Evolutionary conservation across 2,113 vertebrate genomes (phyloP).

Genomic region (Laterallus jamaicensis): DNA sequence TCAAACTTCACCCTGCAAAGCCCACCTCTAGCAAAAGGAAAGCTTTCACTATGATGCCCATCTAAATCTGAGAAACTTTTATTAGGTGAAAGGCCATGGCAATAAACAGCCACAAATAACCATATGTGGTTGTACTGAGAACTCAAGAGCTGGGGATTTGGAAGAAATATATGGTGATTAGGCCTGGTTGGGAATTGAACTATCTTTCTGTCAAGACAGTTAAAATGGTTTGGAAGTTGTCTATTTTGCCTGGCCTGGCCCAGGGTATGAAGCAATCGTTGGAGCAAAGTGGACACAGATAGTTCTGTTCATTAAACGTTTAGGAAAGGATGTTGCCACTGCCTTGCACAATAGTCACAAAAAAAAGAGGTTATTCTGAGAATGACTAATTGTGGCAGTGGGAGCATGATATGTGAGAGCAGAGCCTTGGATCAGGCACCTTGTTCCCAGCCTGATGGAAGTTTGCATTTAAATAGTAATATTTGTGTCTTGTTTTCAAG

Average conservation of each 20-base stretch:
- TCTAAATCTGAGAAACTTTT: background rate
- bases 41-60: background rate
- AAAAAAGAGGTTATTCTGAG: background rate
- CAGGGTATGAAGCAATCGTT: background rate
- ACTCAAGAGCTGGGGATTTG: background rate
- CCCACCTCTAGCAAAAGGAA: background rate
- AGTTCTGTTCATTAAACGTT: background rate
- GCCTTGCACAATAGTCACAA: background rate
- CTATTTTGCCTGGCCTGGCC: slow-evolving; percentile 31
- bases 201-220: slow-evolving; percentile 6
- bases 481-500: background rate
- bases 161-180: background rate
- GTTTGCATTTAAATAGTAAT: background rate
- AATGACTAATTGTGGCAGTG: background rate
- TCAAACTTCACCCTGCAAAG: background rate
- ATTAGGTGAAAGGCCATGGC: background rate
- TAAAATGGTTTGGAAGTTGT: background rate
- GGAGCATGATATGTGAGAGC: background rate
- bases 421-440: background rate
- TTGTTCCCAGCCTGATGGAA: background rate
- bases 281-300: background rate
- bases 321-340: background rate
- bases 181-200: background rate
- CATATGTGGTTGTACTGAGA: background rate
- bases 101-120: background rate